These are phyloP conservation scores for Acronicta aceris DNA, from an alignment of 2,888 invertebrate genomes.

Conservation along the genomic window DNA sequence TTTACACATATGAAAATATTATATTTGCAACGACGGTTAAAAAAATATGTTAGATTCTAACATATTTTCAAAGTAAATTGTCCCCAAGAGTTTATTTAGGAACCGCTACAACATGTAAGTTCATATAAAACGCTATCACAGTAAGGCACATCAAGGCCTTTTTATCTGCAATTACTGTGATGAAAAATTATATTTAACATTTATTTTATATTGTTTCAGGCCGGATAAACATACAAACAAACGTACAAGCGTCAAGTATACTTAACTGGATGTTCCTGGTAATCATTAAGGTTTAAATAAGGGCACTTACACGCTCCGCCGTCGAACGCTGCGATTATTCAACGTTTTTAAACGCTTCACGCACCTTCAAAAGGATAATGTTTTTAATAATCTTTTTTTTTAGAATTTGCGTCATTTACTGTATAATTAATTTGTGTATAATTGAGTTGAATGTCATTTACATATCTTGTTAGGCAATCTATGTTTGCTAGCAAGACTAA, in stretches of 20 bases:
- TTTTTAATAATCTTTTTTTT: background rate
- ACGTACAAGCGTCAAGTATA: constrained; percentile 65
- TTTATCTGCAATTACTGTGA: constrained; percentile 93
- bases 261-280: constrained; percentile 83
- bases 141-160: constrained; percentile 69
- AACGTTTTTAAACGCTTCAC: constrained; percentile 37
- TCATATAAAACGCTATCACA: constrained; percentile 90
- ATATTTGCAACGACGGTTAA: too few species aligned
- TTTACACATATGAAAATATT: too few species aligned
- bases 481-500: background rate
- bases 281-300: constrained; percentile 65
- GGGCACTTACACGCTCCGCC: constrained; percentile 61
- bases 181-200: constrained; percentile 90
- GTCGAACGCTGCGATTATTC: constrained; percentile 62
- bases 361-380: constrained; percentile 8
- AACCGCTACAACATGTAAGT: constrained; percentile 91
- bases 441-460: background rate
- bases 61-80: too few species aligned
- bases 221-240: constrained; percentile 61
- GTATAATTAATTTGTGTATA: too few species aligned
- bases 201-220: constrained; percentile 70
- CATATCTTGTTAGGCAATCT: background rate
- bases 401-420: too few species aligned
- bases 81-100: constrained; percentile 90
- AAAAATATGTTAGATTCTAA: too few species aligned